Percentiles rank a stretch among this genome's conserved stretches.
phyloP scores from a whole-genome alignment of 2,888 invertebrate species.

The Cephus nigrinus region DNA sequence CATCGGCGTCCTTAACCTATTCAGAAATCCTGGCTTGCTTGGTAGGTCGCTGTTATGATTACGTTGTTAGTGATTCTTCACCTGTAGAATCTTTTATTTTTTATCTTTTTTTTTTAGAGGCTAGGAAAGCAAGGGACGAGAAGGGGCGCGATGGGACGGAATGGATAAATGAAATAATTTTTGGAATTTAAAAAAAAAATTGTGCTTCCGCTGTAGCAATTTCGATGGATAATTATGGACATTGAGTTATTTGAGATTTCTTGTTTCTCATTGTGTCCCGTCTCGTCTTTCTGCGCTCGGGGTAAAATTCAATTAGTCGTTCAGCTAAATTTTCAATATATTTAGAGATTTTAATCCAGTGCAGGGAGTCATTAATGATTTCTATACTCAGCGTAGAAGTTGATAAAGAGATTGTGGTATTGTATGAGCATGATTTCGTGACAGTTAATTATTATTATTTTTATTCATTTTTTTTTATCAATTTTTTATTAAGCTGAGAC shows the following conservation, averaged over 20 bases:
- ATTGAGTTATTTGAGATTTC: background rate
- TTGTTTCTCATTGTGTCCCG: background rate
- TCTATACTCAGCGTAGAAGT: background rate
- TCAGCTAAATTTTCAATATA: background rate
- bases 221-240: background rate
- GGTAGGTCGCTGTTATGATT: conserved; percentile 62
- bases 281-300: background rate
- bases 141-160: background rate
- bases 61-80: conserved; percentile 29
- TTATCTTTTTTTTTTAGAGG: background rate
- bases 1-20: conserved; percentile 53
- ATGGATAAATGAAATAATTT: background rate
- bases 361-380: background rate
- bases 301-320: background rate
- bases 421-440: background rate
- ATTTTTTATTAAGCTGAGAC: background rate
- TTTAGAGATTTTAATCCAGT: background rate
- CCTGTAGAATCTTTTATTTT: conserved; percentile 26
- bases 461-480: background rate
- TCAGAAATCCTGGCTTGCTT: conserved; percentile 60
- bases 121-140: background rate
- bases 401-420: background rate
- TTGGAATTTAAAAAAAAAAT: background rate
- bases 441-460: background rate
- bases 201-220: background rate